Evolutionary conservation across 1,140 invertebrate species (phyloP), one percentile per base, ranked within the genome.

Genomic region (Calephelis virginiensis): DNA sequence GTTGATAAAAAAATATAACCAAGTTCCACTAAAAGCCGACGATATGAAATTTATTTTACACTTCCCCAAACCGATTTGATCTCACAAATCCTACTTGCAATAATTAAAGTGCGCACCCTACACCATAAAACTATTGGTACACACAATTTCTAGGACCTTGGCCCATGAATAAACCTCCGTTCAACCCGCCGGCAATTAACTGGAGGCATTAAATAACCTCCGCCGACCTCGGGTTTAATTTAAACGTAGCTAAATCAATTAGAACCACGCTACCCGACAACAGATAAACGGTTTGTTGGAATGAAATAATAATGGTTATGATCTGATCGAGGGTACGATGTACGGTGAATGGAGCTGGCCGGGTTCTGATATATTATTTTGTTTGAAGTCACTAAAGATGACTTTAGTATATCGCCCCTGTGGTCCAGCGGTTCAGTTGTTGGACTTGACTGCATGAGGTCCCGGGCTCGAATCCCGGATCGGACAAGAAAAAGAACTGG

Each of bases 201-300:
- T 69, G 56, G 48, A 70, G 67, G 71, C 73, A 78, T 72, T 76
- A 73, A 74, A 75, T 74, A 73, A 80, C 81, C 78, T 73, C 72
- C 48, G 62, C 65, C 75, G 73, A 83, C 81, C 81, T 76, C 65
- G 17, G 66, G 75, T 76, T 81, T 76, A 77, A 81, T 81, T 75
- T 75, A 69, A 77, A 68, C 67, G 45, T 68, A 66, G 69, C 65
- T 77, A 67, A 79, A 77, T 81, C 76, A 79, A 78, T 79, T 78
- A 74, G 69, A 63, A 40, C 38, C 62, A 67, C 50, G 49, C 72
- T 69, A 71, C 60, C 40, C 60, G 60, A 61, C 43, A 61, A 61
- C 60, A 45, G 40, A 61, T 45, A 43, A 14, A 61, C 60, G 50
- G 50, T 53, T n/a, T 8, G 60, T n/a, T n/a, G 28, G 43, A 61